These are phyloP conservation scores for Mylabris sibirica DNA, from an alignment of 2,888 invertebrate genomes.

Conservation along the genomic window DNA sequence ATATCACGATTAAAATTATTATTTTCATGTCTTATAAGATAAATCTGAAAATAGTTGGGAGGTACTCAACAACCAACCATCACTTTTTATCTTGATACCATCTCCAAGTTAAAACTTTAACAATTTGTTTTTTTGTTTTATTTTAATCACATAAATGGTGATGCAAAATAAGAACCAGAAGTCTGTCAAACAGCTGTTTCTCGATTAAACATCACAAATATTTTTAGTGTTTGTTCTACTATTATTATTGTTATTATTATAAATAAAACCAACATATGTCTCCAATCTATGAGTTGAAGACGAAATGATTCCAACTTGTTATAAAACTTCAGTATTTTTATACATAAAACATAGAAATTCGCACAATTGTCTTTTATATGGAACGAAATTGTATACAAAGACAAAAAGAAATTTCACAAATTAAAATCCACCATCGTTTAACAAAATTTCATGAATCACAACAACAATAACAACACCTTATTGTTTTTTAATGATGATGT, in stretches of 20 bases:
- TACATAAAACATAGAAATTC: not conserved
- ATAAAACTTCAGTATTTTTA: not conserved
- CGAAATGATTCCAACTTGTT: not conserved
- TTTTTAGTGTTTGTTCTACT: constrained; percentile 23
- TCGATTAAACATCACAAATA: constrained; percentile 15
- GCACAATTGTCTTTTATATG: not conserved
- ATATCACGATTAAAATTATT: not conserved
- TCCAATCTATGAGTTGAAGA: constrained; percentile 10
- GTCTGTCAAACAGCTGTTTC: constrained; percentile 28
- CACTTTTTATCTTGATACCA: not conserved
- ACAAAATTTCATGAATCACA: constrained; percentile 26
- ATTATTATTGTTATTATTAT: constrained; percentile 18
- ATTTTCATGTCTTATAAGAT: constrained; percentile 5
- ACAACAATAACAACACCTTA: constrained; percentile 4
- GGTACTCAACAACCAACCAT: not conserved
- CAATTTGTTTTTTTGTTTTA: not conserved
- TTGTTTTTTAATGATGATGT: constrained; percentile 34
- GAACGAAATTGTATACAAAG: not conserved
- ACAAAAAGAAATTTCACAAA: not conserved
- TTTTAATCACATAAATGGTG: constrained; percentile 20
- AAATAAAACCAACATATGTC: constrained; percentile 25
- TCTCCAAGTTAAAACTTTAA: not conserved
- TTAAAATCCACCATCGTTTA: not conserved
- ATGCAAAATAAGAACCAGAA: constrained; percentile 23
- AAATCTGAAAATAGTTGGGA: not conserved